Percentiles rank a stretch among this genome's conserved stretches.
These are phyloP conservation scores for Campoplex capitator DNA, from an alignment of 2,888 invertebrate species.

Conservation along the genomic window DNA sequence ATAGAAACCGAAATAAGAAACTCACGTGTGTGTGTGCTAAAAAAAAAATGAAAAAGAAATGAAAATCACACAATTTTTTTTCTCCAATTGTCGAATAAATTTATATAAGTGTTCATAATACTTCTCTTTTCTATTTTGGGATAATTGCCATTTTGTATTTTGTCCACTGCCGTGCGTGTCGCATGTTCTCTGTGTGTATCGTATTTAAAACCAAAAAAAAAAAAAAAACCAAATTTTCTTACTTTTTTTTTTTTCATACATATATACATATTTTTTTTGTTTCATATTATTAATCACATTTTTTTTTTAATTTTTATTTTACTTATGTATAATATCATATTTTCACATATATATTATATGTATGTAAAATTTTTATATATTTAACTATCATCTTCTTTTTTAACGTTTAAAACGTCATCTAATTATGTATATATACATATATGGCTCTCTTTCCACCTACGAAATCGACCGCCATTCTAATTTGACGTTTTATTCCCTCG, in stretches of 20 bases:
- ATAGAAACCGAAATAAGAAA: neutral
- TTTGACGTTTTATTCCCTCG: neutral
- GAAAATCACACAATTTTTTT: slow-evolving; percentile 70
- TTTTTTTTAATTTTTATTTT: neutral
- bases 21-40: slow-evolving; percentile 32
- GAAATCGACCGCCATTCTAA: neutral
- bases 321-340: slow-evolving; percentile 26
- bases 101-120: slow-evolving; percentile 73
- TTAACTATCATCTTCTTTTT: slow-evolving; percentile 69
- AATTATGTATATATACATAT: slow-evolving; percentile 48
- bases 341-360: slow-evolving; percentile 41
- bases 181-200: slow-evolving; percentile 84
- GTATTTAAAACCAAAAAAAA: slow-evolving; percentile 72
- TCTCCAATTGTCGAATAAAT: slow-evolving; percentile 79
- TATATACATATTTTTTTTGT: neutral
- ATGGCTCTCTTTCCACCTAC: neutral
- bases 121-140: slow-evolving; percentile 81
- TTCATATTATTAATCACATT: slow-evolving; percentile 2
- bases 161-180: slow-evolving; percentile 85
- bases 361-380: slow-evolving; percentile 58
- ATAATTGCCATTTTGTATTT: slow-evolving; percentile 74
- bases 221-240: neutral
- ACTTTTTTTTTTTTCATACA: neutral
- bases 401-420: slow-evolving; percentile 36
- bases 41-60: slow-evolving; percentile 5